Conservation (phyloP, 2,113 vertebrate genomes). For the Antechinus stuartii region DNA sequence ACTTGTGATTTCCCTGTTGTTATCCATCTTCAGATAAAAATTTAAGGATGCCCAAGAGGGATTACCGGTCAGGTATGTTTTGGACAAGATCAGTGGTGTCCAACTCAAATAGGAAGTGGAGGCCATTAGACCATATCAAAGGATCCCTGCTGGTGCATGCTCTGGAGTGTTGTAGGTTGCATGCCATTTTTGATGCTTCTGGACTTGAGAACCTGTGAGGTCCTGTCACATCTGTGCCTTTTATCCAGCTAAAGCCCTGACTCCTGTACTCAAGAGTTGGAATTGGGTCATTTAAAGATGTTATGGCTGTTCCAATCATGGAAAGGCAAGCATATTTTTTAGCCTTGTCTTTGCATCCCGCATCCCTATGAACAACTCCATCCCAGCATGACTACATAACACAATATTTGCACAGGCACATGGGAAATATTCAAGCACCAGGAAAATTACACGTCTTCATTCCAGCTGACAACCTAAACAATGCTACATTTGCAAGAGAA, state of each 20-base stretch:
- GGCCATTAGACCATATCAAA: neutral
- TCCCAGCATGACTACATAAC: conserved; percentile 48
- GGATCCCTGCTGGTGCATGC: neutral
- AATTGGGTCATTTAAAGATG: neutral
- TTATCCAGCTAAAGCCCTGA: neutral
- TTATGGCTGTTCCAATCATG: conserved; percentile 23
- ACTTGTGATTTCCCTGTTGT: neutral
- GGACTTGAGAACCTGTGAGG: neutral
- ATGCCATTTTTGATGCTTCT: neutral
- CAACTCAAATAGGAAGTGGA: neutral
- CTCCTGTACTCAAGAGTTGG: neutral
- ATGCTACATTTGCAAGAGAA: conserved; percentile 67
- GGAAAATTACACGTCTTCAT: conserved; percentile 79
- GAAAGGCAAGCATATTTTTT: conserved; percentile 3
- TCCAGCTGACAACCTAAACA: conserved; percentile 78
- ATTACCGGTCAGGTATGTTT: neutral
- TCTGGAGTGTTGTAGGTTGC: neutral
- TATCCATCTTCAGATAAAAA: neutral
- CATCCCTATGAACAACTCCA: conserved; percentile 10
- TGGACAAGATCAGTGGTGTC: neutral
- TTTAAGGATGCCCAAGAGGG: neutral
- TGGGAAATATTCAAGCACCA: conserved; percentile 65
- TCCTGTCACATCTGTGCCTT: neutral
- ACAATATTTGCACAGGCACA: neutral
- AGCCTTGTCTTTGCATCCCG: conserved; percentile 32